Conservation (phyloP, 2,888 invertebrate species). For the Agrotis puta region DNA sequence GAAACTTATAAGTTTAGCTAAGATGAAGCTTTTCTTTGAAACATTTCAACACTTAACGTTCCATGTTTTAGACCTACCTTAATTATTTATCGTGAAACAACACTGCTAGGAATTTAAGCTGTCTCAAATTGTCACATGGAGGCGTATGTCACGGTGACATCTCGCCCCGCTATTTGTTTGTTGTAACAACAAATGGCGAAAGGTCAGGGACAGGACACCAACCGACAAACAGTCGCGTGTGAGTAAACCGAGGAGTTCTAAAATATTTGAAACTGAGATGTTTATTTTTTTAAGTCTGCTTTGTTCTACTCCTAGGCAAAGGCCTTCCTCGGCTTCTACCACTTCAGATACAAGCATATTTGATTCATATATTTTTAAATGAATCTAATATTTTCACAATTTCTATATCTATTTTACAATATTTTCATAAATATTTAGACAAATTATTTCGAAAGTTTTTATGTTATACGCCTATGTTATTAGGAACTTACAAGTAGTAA, state of each 20-base stretch:
- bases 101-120: not conserved
- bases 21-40: conserved; percentile 4
- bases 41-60: no score
- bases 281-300: not conserved
- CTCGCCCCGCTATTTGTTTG: conserved; percentile 36
- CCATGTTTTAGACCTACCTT: not conserved
- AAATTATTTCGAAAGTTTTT: not conserved
- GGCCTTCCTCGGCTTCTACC: no score
- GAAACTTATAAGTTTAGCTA: not conserved
- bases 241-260: conserved; percentile 9
- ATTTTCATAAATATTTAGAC: not conserved
- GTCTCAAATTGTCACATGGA: conserved; percentile 23
- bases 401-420: no score
- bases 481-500: not conserved
- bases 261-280: not conserved
- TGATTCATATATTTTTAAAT: no score
- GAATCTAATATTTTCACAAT: no score
- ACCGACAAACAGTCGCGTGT: conserved; percentile 17
- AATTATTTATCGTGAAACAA: not conserved
- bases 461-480: no score
- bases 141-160: conserved; percentile 33
- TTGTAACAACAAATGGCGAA: conserved; percentile 34
- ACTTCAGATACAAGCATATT: no score
- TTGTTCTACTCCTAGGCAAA: no score
- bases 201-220: conserved; percentile 44